Conservation (phyloP, 2,888 invertebrate species). For the Drosophila aldrichi region DNA sequence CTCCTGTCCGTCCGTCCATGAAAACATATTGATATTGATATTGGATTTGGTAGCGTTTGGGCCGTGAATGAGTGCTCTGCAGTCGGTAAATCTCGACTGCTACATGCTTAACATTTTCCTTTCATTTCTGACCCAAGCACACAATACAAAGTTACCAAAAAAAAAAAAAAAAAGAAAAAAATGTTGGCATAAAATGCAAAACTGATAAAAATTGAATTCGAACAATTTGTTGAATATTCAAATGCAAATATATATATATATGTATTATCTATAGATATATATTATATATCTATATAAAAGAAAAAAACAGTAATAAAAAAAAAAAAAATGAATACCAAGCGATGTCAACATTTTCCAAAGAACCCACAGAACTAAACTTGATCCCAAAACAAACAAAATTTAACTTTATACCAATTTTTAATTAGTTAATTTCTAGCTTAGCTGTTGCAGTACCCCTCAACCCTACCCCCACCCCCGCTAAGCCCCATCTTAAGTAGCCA, state of each 20-base stretch:
- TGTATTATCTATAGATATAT: slow-evolving; percentile 22
- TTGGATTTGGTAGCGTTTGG: no score
- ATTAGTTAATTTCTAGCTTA: slow-evolving; percentile 46
- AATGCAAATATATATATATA: slow-evolving; percentile 24
- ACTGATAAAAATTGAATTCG: slow-evolving; percentile 61
- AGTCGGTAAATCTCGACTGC: no score
- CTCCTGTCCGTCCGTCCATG: no score
- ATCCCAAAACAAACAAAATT: slow-evolving; percentile 14
- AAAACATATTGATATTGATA: no score
- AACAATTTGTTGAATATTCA: slow-evolving; percentile 58
- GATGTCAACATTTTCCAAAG: slow-evolving; percentile 85
- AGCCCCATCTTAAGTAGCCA: slow-evolving; percentile 49
- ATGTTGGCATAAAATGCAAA: slow-evolving; percentile 85
- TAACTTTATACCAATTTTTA: slow-evolving; percentile 33
- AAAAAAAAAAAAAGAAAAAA: slow-evolving; percentile 60
- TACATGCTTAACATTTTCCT: neutral
- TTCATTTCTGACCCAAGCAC: slow-evolving; percentile 29
- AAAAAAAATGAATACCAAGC: slow-evolving; percentile 73
- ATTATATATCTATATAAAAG: slow-evolving; percentile 32
- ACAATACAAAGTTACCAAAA: slow-evolving; percentile 22
- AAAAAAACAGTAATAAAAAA: slow-evolving; percentile 28
- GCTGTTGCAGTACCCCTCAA: slow-evolving; percentile 21
- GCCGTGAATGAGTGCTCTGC: no score
- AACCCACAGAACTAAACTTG: slow-evolving; percentile 66
- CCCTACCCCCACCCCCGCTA: neutral